Base-by-base conservation (phyloP, 2,113 vertebrate species). In the Cricetomys ansorgei region DNA sequence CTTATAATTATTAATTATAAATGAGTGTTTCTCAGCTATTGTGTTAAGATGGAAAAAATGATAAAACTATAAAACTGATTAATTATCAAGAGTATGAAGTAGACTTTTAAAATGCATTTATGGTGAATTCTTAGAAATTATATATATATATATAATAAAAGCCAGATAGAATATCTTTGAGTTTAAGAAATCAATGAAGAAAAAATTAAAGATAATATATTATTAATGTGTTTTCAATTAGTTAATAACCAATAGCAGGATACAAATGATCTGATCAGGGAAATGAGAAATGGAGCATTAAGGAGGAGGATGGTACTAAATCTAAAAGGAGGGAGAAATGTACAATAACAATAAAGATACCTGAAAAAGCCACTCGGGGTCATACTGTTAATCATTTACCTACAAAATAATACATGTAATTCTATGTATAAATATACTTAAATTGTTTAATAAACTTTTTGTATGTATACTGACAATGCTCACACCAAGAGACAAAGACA, bases 141-240 rank as follows among this genome's bases (percentile, higher is more conserved):
- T 70, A 70, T 27, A 25, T 4, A 25, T 25, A 62, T 62, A 62
- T 64, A 64, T 64, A 62, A 83, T 0, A 31, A 27, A 83, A 25
- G 25, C 5, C 17, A 73, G 16, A 34, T 50, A 91, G 92, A 91
- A 79, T 48, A 77, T 43, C 0, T 77, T 12, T 84, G 7, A 3
- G 2, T 77, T 94, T 19, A 93, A 53, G 0, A 90, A 92, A 37
- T 8, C 27, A 64, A 76, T 57, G 16, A 80, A 50, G 0, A 95
- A 25, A 75, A 70, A 80, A 88, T 67, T 81, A 5, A 91, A 89
- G 88, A 50, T 75, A 70, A 69, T 81, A 23, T 27, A 93, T 89
- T 50, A 80, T 69, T 87, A 81, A 87, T 77, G 50, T 92, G 5
- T 87, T 86, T 93, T 85, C 62, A 94, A 67, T 87, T 75, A 85